phyloP scores from a whole-genome alignment of 37 sponge, comb jelly and placozoan genomes.

The Crambe crambe region DNA sequence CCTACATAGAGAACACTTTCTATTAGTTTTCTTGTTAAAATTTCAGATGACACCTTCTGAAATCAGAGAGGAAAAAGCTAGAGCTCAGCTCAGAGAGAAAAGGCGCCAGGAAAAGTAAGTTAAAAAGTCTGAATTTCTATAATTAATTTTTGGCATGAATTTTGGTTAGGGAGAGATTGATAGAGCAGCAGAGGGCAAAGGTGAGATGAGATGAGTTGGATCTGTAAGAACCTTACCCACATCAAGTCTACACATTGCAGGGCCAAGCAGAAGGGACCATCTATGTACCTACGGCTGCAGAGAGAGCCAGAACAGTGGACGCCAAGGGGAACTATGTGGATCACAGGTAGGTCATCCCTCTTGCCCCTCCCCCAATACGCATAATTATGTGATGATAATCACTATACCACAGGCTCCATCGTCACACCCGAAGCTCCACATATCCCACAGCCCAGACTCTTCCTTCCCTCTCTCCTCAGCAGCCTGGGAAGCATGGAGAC shows the following conservation, averaged over 20 bases:
- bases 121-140: no score
- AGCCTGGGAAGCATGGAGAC: neutral
- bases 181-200: conserved; percentile 37
- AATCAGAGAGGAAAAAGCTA: conserved; percentile 59
- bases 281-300: conserved; percentile 29
- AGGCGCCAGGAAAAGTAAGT: conserved; percentile 39
- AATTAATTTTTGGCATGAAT: no score
- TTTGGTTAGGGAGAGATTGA: conserved; percentile 32
- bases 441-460: conserved; percentile 24
- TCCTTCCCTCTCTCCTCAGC: neutral
- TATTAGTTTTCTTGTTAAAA: neutral
- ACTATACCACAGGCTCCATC: neutral
- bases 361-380: no score
- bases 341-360: conserved; percentile 17
- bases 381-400: neutral
- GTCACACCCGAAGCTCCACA: conserved; percentile 33
- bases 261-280: neutral
- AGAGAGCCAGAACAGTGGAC: conserved; percentile 71
- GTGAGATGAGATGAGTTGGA: conserved; percentile 1
- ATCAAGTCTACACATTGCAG: no score
- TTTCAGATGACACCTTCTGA: conserved; percentile 77
- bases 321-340: conserved; percentile 77
- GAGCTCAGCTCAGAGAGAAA: conserved; percentile 17
- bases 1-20: no score
- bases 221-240: no score